Base-by-base conservation (phyloP, 2,888 invertebrate species). In the Mesorhabditis sp. region DNA sequence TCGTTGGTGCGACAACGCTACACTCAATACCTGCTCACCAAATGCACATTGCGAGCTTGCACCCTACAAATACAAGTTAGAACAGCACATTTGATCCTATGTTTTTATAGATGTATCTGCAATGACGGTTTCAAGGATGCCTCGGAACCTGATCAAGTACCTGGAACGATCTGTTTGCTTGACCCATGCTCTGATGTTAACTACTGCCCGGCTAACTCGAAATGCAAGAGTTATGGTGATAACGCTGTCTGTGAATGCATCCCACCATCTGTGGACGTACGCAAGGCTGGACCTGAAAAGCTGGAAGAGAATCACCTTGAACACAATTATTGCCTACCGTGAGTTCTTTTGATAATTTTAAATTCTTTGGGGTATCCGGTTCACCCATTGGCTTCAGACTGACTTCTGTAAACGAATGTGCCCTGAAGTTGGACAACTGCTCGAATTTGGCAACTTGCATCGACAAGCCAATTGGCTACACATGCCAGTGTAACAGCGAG, bases 161-260 rank as follows among this genome's bases (percentile, higher is more conserved):
- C 79, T 15, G 80, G 80, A 62, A 85, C 94, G 15, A 73, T 79
- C n/a, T 82, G 82, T 72, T 71, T 74, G 6, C 71, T 79, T 43
- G 80, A 84, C 70, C 82, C 80, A 72, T 84, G 84, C 67, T 67
- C 69, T 6, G 84, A 84, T 70, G 82, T 84, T 71, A 92, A 93
- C 88, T 90, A 91, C 85, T 94, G 95, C 88, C 93, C 94, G 87
- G 90, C 90, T 86, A 94, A 94, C 87, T 93, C 94, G 74, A 92
- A 92, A 78, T 94, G 94, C 89, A 90, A 92, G 89, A 94, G 94
- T 89, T 90, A 93, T 86, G 91, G 78, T 10, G 74, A 80, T 44
- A 72, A 80, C 71, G 80, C 81, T 43, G 69, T 71, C 15, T 82
- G 82, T 72, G 73, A 74, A 61, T 82, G 82, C 74, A 70, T 72